phyloP scores from a whole-genome alignment of 2,888 invertebrate species.

The Plebejus argus region DNA sequence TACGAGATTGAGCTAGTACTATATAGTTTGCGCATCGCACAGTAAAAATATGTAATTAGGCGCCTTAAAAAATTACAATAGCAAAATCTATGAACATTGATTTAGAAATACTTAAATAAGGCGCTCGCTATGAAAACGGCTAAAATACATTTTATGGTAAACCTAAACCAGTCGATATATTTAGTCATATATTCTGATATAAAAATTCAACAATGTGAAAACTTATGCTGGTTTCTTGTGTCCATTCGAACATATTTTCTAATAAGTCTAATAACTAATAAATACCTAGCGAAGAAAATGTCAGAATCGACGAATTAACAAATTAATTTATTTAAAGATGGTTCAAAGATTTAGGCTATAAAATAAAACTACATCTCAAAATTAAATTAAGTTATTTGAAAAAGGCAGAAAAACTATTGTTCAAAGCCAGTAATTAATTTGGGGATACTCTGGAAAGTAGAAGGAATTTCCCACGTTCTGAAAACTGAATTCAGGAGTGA shows the following conservation, averaged over 20 bases:
- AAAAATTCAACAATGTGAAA: slow-evolving; percentile 5
- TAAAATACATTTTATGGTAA: background rate
- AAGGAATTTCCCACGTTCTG: background rate
- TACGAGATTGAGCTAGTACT: too few species aligned
- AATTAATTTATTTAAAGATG: background rate
- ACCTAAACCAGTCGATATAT: background rate
- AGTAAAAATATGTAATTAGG: too few species aligned
- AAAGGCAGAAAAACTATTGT: background rate
- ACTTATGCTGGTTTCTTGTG: background rate
- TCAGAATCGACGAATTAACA: background rate
- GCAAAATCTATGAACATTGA: background rate
- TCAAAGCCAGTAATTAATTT: background rate
- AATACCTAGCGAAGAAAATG: background rate
- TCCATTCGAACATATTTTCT: background rate
- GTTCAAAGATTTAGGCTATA: background rate
- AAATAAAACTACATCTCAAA: background rate
- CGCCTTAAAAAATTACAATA: background rate
- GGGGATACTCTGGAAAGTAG: background rate
- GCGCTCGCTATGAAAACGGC: background rate
- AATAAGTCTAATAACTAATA: background rate
- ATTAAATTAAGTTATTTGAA: background rate
- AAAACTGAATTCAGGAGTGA: background rate
- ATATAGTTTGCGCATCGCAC: too few species aligned
- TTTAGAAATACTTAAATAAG: background rate
- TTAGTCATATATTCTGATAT: background rate